Conservation (phyloP, 2,113 vertebrate species). For the Porphyrio hochstetteri region DNA sequence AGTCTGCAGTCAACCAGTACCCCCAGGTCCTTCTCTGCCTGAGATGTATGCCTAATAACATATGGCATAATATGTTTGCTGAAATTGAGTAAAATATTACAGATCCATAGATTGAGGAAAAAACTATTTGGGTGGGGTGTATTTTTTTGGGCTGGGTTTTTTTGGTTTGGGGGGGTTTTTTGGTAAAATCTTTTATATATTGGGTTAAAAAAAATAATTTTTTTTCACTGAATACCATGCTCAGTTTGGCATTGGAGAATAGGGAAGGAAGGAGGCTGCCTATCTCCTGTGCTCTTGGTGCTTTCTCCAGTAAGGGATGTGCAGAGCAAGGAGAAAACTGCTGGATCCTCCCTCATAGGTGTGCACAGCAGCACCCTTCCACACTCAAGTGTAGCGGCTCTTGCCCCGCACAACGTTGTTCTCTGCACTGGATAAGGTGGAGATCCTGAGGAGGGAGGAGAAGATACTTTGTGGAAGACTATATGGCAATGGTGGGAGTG, state of each 20-base stretch:
- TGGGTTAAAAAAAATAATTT: neutral
- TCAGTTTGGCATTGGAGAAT: neutral
- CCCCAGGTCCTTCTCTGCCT: no score
- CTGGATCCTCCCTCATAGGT: rapidly evolving
- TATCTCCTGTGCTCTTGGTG: rapidly evolving
- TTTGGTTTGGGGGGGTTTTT: neutral
- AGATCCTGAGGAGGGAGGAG: neutral
- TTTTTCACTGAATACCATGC: neutral
- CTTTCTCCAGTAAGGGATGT: neutral
- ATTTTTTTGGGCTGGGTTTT: no score
- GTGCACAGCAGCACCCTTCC: neutral
- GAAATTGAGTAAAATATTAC: neutral
- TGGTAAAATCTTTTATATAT: neutral
- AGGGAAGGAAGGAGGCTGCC: neutral
- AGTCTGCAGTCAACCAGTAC: no score
- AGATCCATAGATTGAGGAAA: neutral
- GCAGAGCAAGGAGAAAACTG: neutral
- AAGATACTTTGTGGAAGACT: neutral
- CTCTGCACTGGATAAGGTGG: rapidly evolving
- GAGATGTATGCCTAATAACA: no score
- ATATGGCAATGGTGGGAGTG: neutral
- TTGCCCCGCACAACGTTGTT: rapidly evolving
- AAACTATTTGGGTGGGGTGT: neutral
- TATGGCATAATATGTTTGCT: neutral
- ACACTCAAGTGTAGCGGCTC: rapidly evolving